Conservation (phyloP, 2,888 invertebrate species). For the Ichneumon xanthorius region DNA sequence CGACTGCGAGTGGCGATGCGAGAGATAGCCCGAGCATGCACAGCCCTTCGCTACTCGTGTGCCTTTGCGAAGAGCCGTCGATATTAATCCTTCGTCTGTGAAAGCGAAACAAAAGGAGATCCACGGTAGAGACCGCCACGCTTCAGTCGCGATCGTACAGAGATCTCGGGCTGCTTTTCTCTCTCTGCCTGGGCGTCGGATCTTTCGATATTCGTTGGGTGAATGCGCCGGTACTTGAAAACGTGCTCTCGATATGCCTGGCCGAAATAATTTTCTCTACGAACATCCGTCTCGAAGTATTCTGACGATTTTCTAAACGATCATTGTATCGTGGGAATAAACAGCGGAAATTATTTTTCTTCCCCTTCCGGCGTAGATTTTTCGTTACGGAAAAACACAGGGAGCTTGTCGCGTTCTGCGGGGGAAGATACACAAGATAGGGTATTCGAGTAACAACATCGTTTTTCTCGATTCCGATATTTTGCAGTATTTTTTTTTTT, state of each 20-base stretch:
- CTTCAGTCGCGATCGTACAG: background rate
- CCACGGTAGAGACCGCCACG: background rate
- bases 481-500: background rate
- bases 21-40: background rate
- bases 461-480: background rate
- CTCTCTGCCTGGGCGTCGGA: background rate
- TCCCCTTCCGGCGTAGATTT: too few species aligned
- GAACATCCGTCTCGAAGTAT: background rate
- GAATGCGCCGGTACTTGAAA: background rate
- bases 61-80: conserved; percentile 21
- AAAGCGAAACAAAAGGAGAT: conserved; percentile 28
- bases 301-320: background rate
- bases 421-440: background rate
- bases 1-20: background rate
- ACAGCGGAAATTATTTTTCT: background rate
- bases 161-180: background rate
- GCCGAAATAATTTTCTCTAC: background rate
- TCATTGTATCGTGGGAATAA: too few species aligned
- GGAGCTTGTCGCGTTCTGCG: background rate
- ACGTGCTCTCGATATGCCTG: background rate
- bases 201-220: background rate
- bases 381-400: background rate
- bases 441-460: background rate
- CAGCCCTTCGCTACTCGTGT: background rate
- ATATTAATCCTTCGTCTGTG: conserved; percentile 37